Conservation (phyloP, 2,113 vertebrate genomes). For the Aleadryas rufinucha region DNA sequence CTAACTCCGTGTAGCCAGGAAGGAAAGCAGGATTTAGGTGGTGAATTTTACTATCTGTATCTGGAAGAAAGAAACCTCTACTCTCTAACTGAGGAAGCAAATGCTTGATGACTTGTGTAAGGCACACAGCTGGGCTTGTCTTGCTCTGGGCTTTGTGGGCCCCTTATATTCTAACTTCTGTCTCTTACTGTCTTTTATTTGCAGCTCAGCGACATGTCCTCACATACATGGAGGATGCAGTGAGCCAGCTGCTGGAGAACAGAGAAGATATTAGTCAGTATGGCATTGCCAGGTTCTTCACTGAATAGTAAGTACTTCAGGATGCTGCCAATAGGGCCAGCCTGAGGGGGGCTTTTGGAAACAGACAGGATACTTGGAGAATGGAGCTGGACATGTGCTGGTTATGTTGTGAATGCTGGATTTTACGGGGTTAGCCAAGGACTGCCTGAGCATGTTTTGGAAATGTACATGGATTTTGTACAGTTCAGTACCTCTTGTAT, state of each 20-base stretch:
- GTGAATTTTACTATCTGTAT: neutral
- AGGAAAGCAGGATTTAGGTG: neutral
- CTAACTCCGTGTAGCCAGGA: neutral
- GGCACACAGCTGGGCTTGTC: neutral
- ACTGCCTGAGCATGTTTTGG: neutral
- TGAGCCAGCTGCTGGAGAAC: slow-evolving; percentile 91
- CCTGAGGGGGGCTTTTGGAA: slow-evolving; percentile 18
- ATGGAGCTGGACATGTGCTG: neutral
- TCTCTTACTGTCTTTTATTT: slow-evolving; percentile 32
- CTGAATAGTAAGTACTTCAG: slow-evolving; percentile 90
- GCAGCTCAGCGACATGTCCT: slow-evolving; percentile 88
- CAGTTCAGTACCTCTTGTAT: neutral
- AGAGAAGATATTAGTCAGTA: slow-evolving; percentile 90
- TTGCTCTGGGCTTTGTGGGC: neutral
- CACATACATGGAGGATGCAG: slow-evolving; percentile 92
- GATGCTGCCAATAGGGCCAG: neutral
- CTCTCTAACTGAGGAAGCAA: neutral
- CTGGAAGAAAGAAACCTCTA: neutral
- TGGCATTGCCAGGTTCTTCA: slow-evolving; percentile 89
- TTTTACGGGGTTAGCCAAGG: neutral
- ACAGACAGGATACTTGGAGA: neutral
- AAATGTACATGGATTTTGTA: neutral
- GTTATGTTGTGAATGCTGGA: neutral
- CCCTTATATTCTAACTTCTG: neutral
- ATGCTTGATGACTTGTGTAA: neutral